phyloP scores from a whole-genome alignment of 2,113 vertebrate genomes.

The Gopherus evgoodei region DNA sequence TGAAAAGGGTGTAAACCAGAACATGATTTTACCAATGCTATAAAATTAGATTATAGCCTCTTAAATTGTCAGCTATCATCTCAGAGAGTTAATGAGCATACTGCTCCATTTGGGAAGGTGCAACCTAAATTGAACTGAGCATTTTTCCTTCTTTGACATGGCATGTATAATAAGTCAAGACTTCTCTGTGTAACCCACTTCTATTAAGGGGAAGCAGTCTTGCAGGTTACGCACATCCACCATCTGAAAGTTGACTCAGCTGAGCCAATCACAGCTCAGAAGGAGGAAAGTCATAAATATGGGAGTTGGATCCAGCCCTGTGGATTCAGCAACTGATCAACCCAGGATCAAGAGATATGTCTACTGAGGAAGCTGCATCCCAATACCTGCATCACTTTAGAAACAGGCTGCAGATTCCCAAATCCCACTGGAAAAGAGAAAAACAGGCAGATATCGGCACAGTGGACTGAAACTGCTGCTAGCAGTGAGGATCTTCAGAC shows the following conservation, averaged over 20 bases:
- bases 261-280: not conserved
- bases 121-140: not conserved
- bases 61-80: not conserved
- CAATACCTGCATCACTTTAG: not conserved
- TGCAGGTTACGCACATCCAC: not conserved
- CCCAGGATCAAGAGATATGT: not conserved
- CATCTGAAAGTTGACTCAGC: not conserved
- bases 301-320: not conserved
- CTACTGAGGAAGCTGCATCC: not conserved
- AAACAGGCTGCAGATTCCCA: not conserved
- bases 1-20: not conserved
- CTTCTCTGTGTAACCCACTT: not conserved
- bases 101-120: not conserved
- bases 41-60: not conserved
- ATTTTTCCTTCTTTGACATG: not conserved
- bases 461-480: not conserved
- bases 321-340: not conserved
- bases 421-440: not conserved
- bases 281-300: rapidly evolving
- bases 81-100: not conserved
- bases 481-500: not conserved
- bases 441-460: not conserved
- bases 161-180: not conserved
- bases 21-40: not conserved
- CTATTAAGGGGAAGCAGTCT: not conserved